Base-by-base conservation (phyloP, 2,797 vertebrate species). In the Catostomus latipinnis region DNA sequence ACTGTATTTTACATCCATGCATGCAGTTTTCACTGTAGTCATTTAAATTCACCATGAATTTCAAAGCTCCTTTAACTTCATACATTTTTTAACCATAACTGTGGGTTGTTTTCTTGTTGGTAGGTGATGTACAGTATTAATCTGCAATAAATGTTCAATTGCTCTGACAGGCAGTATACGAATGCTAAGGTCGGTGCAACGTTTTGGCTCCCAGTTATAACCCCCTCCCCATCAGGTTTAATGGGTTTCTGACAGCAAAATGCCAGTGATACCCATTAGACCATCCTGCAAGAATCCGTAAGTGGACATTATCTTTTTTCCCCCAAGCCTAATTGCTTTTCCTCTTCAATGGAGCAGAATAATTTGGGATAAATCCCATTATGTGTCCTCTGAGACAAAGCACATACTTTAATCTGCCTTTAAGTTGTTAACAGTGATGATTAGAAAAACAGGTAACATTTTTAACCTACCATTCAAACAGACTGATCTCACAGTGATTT, bases 241-340 rank as follows among this genome's bases (percentile, higher is more conserved):
- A 74, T 81, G 78, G 66, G 12, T 57, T 85, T 78, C 67, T 81
- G 78, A 81, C 57, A 53, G 46, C 34, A 34, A 34, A 34, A 34
- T 34, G 34, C 56, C 6, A 78, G 14, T 61, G 49, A 52, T 53
- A 46, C 80, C 16, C 73, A 46, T 67, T 50, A 67, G 63, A 77
- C 34, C 34, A 34, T 50, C 22, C 46, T 78, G 56, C 12, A 71
- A 13, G 22, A 45, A 14, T 13, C 22, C 4, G 6, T 34, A 18
- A 71, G 68, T 76, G 66, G 22, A 66, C 9, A 61, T 45, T 58
- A 53, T 56, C 46, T 18, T 56, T 76, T 4, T 53, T 49, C 62
- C 34, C 34, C 34, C 16, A 66, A 53, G 34, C 60, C 53, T 68
- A 76, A 76, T 67, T 46, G 71, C 61, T 68, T 71, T 75, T 43